phyloP scores from a whole-genome alignment of 2,888 invertebrate genomes.

The Drosophila anomalipes region DNA sequence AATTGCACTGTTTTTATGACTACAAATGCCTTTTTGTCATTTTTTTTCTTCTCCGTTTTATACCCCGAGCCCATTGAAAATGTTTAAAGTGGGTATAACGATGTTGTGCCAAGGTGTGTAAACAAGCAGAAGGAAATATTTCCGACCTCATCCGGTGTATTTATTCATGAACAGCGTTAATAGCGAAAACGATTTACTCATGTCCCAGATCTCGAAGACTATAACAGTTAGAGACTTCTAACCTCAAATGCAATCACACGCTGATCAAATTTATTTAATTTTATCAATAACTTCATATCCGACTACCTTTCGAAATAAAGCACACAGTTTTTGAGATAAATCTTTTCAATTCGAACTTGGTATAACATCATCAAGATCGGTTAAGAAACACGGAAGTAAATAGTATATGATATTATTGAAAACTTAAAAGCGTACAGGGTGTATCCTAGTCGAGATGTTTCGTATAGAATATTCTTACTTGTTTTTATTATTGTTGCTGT shows the following conservation, averaged over 20 bases:
- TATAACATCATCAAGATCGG: neutral
- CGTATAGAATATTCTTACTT: neutral
- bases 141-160: neutral
- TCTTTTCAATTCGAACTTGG: neutral
- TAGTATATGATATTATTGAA: too few species aligned
- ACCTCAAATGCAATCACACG: neutral
- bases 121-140: neutral
- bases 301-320: neutral
- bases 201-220: neutral
- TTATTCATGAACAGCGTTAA: neutral
- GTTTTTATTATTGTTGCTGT: constrained; percentile 27
- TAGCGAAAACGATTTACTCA: neutral
- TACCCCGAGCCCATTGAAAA: neutral
- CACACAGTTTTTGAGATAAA: neutral
- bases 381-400: neutral
- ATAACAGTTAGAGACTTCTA: neutral
- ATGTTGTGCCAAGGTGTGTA: neutral
- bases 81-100: neutral
- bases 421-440: neutral
- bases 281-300: neutral
- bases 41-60: constrained; percentile 23
- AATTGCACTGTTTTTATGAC: constrained; percentile 80
- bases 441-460: neutral
- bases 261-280: neutral
- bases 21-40: constrained; percentile 70